These are phyloP conservation scores for Diadophis punctatus DNA, from an alignment of 2,113 vertebrate genomes.

Conservation along the genomic window DNA sequence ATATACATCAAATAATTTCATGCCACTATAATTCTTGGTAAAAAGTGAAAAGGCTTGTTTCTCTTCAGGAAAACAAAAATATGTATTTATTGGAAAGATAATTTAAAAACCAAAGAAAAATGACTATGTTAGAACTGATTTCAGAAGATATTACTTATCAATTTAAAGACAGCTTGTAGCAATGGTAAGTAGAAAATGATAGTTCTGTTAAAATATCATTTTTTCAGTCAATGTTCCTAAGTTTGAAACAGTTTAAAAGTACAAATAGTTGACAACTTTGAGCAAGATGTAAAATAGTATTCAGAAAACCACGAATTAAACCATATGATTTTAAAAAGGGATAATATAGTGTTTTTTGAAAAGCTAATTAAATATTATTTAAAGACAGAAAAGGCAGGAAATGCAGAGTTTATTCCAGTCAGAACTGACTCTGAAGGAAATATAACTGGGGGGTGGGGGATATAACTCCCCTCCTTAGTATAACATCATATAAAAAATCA, in stretches of 20 bases:
- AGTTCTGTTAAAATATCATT: not conserved
- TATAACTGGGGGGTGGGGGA: not conserved
- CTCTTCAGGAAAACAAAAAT: not conserved
- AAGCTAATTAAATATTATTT: not conserved
- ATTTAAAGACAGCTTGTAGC: constrained; percentile 2
- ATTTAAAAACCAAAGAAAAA: not conserved
- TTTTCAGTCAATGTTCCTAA: not conserved
- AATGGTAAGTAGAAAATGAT: not conserved
- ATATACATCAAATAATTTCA: not conserved
- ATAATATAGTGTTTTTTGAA: not conserved
- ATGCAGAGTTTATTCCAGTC: not conserved
- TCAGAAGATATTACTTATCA: not conserved
- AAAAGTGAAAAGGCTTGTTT: not conserved
- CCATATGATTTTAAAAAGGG: not conserved
- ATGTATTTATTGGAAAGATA: constrained; percentile 19
- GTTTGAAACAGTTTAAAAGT: not conserved
- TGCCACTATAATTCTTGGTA: not conserved
- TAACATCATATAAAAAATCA: not conserved
- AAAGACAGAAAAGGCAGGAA: not conserved
- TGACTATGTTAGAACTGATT: not conserved
- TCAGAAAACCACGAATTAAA: not conserved
- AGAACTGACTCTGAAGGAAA: not conserved
- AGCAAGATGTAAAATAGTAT: not conserved
- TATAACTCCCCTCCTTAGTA: not conserved
- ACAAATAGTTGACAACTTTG: not conserved